These are phyloP conservation scores for Yponomeuta malinellus DNA, from an alignment of 2,888 invertebrate species.

Conservation along the genomic window DNA sequence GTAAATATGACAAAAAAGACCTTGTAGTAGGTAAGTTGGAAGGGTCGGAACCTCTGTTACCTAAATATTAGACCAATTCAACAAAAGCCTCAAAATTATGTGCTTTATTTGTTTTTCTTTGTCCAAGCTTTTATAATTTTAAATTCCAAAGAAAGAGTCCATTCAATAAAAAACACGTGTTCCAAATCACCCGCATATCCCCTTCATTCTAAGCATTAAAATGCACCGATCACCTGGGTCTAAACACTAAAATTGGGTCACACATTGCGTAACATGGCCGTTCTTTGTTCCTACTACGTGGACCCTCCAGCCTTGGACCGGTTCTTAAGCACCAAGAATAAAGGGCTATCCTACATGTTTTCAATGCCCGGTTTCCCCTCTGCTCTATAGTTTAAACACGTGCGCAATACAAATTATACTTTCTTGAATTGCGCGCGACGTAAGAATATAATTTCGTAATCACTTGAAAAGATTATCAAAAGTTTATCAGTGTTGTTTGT, in stretches of 20 bases:
- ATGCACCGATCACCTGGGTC: constrained; percentile 66
- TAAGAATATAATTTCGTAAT: background rate
- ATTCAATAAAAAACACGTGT: background rate
- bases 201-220: background rate
- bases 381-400: constrained; percentile 52
- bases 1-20: background rate
- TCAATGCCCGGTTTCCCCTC: constrained; percentile 28
- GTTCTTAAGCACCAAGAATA: constrained; percentile 31
- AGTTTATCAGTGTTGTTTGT: background rate
- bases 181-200: background rate
- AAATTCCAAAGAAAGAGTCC: background rate
- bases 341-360: constrained; percentile 37
- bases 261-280: constrained; percentile 49
- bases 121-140: too few species aligned
- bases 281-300: constrained; percentile 23
- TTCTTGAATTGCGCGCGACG: background rate
- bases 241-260: constrained; percentile 59
- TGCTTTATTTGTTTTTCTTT: background rate
- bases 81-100: background rate
- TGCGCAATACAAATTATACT: constrained; percentile 43
- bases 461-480: background rate
- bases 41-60: background rate
- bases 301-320: constrained; percentile 36
- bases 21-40: background rate
- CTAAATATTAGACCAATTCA: background rate